Conservation (phyloP, 35 echinoderm and acorn worm species). For the Amphiura filiformis region DNA sequence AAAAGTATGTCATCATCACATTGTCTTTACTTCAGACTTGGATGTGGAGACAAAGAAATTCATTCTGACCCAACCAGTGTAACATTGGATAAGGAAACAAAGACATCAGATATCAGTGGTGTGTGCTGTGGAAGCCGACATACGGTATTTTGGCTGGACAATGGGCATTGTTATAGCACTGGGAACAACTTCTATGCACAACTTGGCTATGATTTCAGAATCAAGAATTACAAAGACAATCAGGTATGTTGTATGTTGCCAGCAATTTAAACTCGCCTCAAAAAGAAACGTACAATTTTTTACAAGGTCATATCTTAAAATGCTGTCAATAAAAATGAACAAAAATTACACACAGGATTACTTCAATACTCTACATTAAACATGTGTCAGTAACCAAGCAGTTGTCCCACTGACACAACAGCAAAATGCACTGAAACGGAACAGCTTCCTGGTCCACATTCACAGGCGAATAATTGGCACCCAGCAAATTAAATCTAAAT, state of each 20-base stretch:
- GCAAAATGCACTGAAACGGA: too few species aligned
- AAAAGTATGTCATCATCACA: too few species aligned
- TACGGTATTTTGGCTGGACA: conserved; percentile 67
- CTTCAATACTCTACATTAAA: too few species aligned
- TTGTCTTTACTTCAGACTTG: conserved; percentile 54
- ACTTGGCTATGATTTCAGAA: conserved; percentile 90
- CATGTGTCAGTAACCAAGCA: too few species aligned
- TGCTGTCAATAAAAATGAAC: too few species aligned
- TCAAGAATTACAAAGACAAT: conserved; percentile 98
- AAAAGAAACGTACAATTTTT: neutral
- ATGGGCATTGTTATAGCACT: conserved; percentile 81
- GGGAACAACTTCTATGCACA: conserved; percentile 99
- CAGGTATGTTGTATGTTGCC: conserved; percentile 60
- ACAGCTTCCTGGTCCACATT: too few species aligned
- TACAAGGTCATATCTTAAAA: too few species aligned
- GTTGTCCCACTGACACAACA: too few species aligned
- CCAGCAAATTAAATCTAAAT: too few species aligned
- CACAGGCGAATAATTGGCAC: too few species aligned
- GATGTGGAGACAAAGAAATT: conserved; percentile 84
- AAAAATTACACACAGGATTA: too few species aligned
- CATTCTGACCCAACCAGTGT: conserved; percentile 66
- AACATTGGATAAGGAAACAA: conserved; percentile 4
- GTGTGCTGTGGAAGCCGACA: conserved; percentile 91
- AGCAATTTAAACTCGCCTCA: too few species aligned
- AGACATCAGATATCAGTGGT: conserved; percentile 43